Conservation (phyloP, 2,888 invertebrate genomes). For the Polymixis flavicincta region DNA sequence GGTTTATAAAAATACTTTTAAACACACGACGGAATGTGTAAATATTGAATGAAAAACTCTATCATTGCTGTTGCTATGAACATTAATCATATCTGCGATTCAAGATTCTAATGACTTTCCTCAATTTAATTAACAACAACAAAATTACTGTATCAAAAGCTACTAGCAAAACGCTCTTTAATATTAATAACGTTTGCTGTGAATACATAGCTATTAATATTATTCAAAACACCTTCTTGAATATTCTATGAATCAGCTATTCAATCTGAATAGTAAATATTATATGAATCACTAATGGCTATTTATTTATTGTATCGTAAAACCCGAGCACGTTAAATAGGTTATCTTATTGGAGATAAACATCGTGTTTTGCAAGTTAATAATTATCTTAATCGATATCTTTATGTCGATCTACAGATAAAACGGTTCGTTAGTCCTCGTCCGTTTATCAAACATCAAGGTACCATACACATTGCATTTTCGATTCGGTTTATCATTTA, state of each 20-base stretch:
- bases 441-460: neutral
- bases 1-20: neutral
- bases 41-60: neutral
- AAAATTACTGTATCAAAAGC: neutral
- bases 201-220: conserved; percentile 16
- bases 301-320: conserved; percentile 46
- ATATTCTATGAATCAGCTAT: conserved; percentile 41
- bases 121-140: too few relatives aligned
- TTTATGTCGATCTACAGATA: conserved; percentile 17
- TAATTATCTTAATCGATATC: conserved; percentile 44
- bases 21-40: conserved; percentile 7
- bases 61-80: neutral
- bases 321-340: conserved; percentile 34
- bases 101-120: neutral
- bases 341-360: conserved; percentile 37
- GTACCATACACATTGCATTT: neutral
- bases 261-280: conserved; percentile 45
- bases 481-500: neutral
- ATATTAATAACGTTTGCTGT: conserved; percentile 8
- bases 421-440: conserved; percentile 11
- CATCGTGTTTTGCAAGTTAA: conserved; percentile 19
- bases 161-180: neutral
- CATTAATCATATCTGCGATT: neutral
- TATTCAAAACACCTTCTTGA: conserved; percentile 38
- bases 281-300: conserved; percentile 44